Evolutionary conservation across 2,113 vertebrate genomes (phyloP).

Genomic region (Indicator indicator): DNA sequence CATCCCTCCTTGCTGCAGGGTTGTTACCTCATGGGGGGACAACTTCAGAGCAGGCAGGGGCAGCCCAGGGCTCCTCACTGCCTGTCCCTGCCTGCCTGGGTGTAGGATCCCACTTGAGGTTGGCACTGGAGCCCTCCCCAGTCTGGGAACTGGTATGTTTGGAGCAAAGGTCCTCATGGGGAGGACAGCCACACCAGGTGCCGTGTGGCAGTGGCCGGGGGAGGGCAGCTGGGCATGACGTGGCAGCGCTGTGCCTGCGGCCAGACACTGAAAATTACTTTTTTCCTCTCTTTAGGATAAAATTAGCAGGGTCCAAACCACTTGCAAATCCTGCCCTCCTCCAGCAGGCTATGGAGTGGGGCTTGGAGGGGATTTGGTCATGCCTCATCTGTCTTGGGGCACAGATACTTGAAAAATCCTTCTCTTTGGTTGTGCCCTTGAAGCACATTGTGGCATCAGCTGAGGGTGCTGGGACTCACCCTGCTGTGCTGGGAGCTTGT

Average conservation of each 20-base stretch:
- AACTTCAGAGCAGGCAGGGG: not conserved
- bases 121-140: not conserved
- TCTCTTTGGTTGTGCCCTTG: rapidly evolving
- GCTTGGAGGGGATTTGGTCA: not conserved
- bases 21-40: not conserved
- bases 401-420: not conserved
- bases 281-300: not conserved
- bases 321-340: not conserved
- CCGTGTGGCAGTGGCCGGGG: not conserved
- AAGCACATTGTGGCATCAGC: not conserved
- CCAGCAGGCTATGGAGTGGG: not conserved
- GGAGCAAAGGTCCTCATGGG: not conserved
- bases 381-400: not conserved
- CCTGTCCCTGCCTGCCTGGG: not conserved
- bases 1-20: not conserved
- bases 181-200: not conserved
- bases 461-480: not conserved
- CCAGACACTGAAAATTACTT: not conserved
- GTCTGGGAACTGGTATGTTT: rapidly evolving
- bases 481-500: not conserved
- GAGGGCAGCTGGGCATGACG: rapidly evolving
- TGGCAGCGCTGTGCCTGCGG: not conserved
- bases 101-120: not conserved
- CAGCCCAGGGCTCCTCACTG: not conserved
- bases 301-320: not conserved